Base-by-base conservation (phyloP, 2,888 invertebrate genomes). In the Metacarcinus magister region DNA sequence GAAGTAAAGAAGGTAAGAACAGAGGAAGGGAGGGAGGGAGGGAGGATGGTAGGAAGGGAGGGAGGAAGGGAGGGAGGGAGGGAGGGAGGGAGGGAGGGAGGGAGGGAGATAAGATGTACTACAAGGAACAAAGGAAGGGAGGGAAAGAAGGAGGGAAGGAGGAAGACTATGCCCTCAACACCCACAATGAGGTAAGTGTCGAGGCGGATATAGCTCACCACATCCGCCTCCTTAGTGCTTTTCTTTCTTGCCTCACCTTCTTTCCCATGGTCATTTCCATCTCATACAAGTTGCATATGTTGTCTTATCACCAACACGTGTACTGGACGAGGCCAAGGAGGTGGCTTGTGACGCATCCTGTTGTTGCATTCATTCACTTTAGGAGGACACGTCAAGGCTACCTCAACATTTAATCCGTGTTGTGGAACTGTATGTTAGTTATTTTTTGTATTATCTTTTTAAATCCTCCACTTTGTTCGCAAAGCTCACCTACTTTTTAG, bases 121-220 rank as follows among this genome's bases (percentile, higher is more conserved):
- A 54, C 8, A 54, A 7, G 54, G 54, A 54, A 54, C 8, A 13
- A n/a, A 5, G 67, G n/a, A n/a, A 19, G n/a, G 23, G 23, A 23
- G 67, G 67, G n/a, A 7, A n/a, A 5, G 23, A 1, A n/a, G 23
- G 67, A 67, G 67, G 67, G n/a, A 19, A 7, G 19, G 67, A 19
- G n/a, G 67, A n/a, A 67, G 67, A 10, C 10, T n/a, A 23, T 19
- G 19, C n/a, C 67, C 67, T 67, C 67, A 67, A 67, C 67, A 67
- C 67, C 67, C 67, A n/a, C 67, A 67, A 23, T 54, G 13, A 54
- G 54, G 54, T 13, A 54, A 13, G 67, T 67, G 67, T 23, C 23
- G n/a, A n/a, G 67, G 67, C 67, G 67, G 67, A 67, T 67, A 67
- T 19, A n/a, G n/a, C 67, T 67, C n/a, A 67, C 67, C 67, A 67